Percentiles rank a stretch among this genome's conserved stretches.
phyloP scores from a whole-genome alignment of 1,140 invertebrate genomes.

The Diachasmimorpha longicaudata region DNA sequence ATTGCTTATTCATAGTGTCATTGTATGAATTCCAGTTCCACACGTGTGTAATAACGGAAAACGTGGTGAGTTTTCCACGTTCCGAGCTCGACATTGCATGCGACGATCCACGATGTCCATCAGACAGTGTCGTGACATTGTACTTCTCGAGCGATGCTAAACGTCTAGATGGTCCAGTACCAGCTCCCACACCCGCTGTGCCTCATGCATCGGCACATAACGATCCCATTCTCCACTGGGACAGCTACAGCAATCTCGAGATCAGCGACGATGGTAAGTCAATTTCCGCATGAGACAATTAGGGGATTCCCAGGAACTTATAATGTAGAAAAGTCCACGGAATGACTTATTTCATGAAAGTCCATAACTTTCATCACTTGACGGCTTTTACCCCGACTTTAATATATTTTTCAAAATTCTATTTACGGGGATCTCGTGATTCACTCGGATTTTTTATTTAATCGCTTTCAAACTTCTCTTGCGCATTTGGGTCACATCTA shows the following conservation, averaged over 20 bases:
- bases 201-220: slow-evolving; percentile 68
- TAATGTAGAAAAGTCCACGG: too few relatives aligned
- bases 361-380: too few relatives aligned
- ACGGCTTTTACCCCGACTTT: background rate
- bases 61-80: slow-evolving; percentile 83
- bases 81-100: slow-evolving; percentile 85
- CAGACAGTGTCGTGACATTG: slow-evolving; percentile 82
- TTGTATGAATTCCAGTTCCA: slow-evolving; percentile 76
- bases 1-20: too few relatives aligned
- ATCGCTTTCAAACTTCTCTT: background rate
- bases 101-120: slow-evolving; percentile 73
- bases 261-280: slow-evolving; percentile 64
- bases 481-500: background rate
- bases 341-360: too few relatives aligned
- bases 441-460: background rate
- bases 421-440: background rate
- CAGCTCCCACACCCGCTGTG: slow-evolving; percentile 75
- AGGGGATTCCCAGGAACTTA: slow-evolving; percentile 36
- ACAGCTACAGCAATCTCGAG: slow-evolving; percentile 83
- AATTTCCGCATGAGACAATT: slow-evolving; percentile 27
- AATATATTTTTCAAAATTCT: background rate
- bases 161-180: slow-evolving; percentile 67
- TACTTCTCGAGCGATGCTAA: slow-evolving; percentile 71
- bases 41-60: slow-evolving; percentile 86
- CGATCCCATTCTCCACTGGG: slow-evolving; percentile 78